Base-by-base conservation (phyloP, 1,140 invertebrate genomes). In the Papilio dardanus region DNA sequence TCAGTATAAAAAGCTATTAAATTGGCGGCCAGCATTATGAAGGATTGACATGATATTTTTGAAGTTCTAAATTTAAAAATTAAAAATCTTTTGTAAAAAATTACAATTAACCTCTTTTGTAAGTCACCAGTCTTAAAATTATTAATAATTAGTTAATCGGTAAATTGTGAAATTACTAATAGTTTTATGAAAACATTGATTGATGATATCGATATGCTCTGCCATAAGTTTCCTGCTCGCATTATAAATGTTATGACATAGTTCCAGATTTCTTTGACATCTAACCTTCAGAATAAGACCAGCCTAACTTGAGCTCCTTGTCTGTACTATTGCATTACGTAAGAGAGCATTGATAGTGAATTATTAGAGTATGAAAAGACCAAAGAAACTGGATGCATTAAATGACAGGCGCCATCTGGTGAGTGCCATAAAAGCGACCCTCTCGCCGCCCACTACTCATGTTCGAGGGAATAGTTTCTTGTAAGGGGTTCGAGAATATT, bases 381-480 rank as follows among this genome's bases (percentile, higher is more conserved):
- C 81, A 79, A 77, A 75, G 76, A 74, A 78, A 76, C 42, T 81
- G 82, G 83, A 81, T 88, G 86, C 84, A 88, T 77, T 86, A 89
- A 91, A 88, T 89, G 90, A 91, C 88, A 88, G 74, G 82, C 87
- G 87, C 85, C 90, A 92, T 89, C 87, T 92, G 91, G 81, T 82
- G 79, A 79, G 75, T 76, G 84, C 86, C 81, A 92, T 90, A 91
- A 92, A 89, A 92, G 84, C 85, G 75, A 90, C 89, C 90, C 89
- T 89, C 88, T 82, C 80, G 78, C 79, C 79, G 76, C 80, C 79
- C 80, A 84, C 82, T 84, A 87, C 79, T 85, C 82, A 82, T 90
- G 85, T 86, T 81, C 84, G 76, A 83, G 75, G 83, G 81, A 86
- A 88, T 86, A 89, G 85, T 90, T 87, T 86, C 86, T 88, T 91